Percentiles rank a stretch among this genome's conserved stretches.
These are phyloP conservation scores for Acleris laterana DNA, from an alignment of 2,888 invertebrate genomes.

Conservation along the genomic window DNA sequence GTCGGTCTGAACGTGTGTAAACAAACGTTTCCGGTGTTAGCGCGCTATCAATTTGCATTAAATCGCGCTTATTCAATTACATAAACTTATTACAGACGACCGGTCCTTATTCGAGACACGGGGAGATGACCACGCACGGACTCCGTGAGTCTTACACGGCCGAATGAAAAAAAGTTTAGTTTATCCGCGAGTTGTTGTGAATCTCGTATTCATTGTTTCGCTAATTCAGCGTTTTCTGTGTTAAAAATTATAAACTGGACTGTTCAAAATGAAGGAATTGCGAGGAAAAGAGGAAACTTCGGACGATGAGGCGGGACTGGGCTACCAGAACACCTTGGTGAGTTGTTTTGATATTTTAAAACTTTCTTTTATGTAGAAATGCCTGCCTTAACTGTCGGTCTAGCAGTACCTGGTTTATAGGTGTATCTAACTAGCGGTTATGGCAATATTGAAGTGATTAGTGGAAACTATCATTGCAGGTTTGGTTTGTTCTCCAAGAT, in stretches of 20 bases:
- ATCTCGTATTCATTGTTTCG: constrained; percentile 58
- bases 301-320: constrained; percentile 87
- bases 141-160: constrained; percentile 55
- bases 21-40: constrained; percentile 53
- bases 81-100: constrained; percentile 65
- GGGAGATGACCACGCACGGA: constrained; percentile 62
- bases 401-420: background rate
- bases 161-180: constrained; percentile 47
- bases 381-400: constrained; percentile 24
- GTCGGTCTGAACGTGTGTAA: constrained; percentile 66
- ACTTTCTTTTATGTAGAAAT: constrained; percentile 71
- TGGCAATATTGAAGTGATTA: too few relatives aligned
- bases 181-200: constrained; percentile 38
- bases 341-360: constrained; percentile 59
- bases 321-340: constrained; percentile 89
- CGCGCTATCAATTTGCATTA: constrained; percentile 71
- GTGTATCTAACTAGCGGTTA: too few relatives aligned
- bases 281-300: constrained; percentile 73
- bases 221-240: constrained; percentile 58
- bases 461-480: too few relatives aligned
- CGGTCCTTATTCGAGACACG: constrained; percentile 55
- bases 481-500: too few relatives aligned
- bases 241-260: constrained; percentile 50
- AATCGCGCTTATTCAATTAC: constrained; percentile 79
- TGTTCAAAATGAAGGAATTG: constrained; percentile 66